A percentile compares a stretch with the other conserved stretches of the same genome.
These are phyloP conservation scores for Pseudopipra pipra DNA, from an alignment of 2,113 vertebrate species.

Conservation along the genomic window DNA sequence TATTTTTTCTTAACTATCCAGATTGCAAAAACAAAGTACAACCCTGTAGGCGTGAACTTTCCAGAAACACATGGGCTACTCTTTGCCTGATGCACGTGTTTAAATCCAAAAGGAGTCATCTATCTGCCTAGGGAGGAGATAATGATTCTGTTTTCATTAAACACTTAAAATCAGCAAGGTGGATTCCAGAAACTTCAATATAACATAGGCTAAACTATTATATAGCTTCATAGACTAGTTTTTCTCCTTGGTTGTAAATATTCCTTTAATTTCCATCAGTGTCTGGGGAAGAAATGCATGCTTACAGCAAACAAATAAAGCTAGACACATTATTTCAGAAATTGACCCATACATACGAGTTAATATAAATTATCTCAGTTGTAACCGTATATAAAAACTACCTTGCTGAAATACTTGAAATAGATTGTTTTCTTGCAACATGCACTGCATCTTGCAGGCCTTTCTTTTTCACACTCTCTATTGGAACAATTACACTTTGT, in stretches of 20 bases:
- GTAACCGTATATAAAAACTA: neutral
- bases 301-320: neutral
- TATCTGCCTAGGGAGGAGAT: neutral
- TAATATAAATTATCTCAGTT: neutral
- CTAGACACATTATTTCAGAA: neutral
- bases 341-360: neutral
- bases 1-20: neutral
- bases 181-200: neutral
- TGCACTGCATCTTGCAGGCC: neutral
- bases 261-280: neutral
- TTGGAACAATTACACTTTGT: neutral
- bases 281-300: neutral
- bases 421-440: neutral
- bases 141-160: constrained; percentile 3
- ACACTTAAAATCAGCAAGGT: neutral
- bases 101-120: neutral
- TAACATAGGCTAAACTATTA: neutral
- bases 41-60: neutral
- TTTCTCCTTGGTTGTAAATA: neutral
- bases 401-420: neutral
- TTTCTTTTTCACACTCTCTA: neutral
- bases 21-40: neutral
- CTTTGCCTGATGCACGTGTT: neutral
- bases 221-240: neutral
- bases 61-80: neutral